phyloP scores from a whole-genome alignment of 2,888 invertebrate species.

The Ganaspis brasiliensis region DNA sequence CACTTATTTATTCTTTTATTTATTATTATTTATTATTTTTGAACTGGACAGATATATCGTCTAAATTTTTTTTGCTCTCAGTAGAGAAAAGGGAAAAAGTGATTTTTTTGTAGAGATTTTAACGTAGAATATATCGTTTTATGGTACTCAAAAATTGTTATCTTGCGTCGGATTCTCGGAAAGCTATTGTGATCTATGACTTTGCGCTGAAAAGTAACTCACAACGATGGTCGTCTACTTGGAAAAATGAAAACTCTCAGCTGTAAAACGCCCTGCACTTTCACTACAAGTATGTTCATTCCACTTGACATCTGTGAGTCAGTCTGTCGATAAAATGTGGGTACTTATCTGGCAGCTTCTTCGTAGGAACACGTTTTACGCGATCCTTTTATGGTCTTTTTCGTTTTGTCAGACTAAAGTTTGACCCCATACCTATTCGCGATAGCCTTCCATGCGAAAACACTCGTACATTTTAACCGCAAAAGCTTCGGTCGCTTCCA shows the following conservation, averaged over 20 bases:
- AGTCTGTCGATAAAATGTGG: constrained; percentile 58
- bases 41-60: too few species aligned
- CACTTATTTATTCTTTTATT: neutral
- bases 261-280: constrained; percentile 41
- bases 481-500: constrained; percentile 37
- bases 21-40: too few species aligned
- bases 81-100: constrained; percentile 1
- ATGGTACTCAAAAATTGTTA: constrained; percentile 6
- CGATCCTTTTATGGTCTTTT: constrained; percentile 53
- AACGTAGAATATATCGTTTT: constrained; percentile 20
- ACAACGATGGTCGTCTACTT: constrained; percentile 16
- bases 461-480: constrained; percentile 47
- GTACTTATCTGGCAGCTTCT: constrained; percentile 53
- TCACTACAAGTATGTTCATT: constrained; percentile 51
- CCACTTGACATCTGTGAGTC: constrained; percentile 53
- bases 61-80: too few species aligned
- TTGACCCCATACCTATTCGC: constrained; percentile 47
- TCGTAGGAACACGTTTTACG: constrained; percentile 48
- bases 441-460: constrained; percentile 47
- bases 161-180: constrained; percentile 4
- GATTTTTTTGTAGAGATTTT: neutral
- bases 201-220: constrained; percentile 34
- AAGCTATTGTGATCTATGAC: constrained; percentile 35
- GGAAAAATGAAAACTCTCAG: constrained; percentile 35
- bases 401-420: constrained; percentile 45